Conservation (phyloP, 2,888 invertebrate species). For the Phalera bucephala region DNA sequence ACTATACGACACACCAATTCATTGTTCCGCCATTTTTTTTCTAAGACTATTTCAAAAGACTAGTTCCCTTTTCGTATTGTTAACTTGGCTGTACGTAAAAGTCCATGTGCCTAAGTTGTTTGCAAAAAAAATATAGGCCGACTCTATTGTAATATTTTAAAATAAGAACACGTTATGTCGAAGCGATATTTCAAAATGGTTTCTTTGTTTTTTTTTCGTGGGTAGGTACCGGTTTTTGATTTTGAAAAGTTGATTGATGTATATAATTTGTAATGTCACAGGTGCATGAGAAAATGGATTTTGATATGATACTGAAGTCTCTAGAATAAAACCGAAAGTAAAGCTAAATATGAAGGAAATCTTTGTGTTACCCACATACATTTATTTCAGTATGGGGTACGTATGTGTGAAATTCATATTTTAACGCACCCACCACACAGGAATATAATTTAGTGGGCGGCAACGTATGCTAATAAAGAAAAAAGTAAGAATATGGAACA, state of each 20-base stretch:
- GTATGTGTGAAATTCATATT: no score
- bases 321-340: no score
- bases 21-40: constrained; percentile 16
- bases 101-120: constrained; percentile 53
- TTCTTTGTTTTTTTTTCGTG: constrained; percentile 36
- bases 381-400: no score
- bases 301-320: no score
- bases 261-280: constrained; percentile 7
- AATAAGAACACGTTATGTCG: constrained; percentile 49
- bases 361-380: no score
- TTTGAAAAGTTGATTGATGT: constrained; percentile 21
- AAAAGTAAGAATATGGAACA: no score
- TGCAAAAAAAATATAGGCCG: constrained; percentile 57
- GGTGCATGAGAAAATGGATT: background rate
- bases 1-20: constrained; percentile 12
- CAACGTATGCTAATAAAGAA: no score
- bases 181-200: constrained; percentile 47
- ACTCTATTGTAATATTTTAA: constrained; percentile 53
- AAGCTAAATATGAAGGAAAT: no score
- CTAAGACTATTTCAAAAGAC: constrained; percentile 7
- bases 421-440: no score
- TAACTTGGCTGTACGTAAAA: constrained; percentile 46
- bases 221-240: no score
- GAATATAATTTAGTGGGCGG: no score
- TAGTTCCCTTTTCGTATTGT: constrained; percentile 46